Percentiles rank a stretch among this genome's conserved stretches.
Evolutionary conservation across 92 coral and sea anemone species (phyloP).

Genomic region (Virgularia gustaviana): DNA sequence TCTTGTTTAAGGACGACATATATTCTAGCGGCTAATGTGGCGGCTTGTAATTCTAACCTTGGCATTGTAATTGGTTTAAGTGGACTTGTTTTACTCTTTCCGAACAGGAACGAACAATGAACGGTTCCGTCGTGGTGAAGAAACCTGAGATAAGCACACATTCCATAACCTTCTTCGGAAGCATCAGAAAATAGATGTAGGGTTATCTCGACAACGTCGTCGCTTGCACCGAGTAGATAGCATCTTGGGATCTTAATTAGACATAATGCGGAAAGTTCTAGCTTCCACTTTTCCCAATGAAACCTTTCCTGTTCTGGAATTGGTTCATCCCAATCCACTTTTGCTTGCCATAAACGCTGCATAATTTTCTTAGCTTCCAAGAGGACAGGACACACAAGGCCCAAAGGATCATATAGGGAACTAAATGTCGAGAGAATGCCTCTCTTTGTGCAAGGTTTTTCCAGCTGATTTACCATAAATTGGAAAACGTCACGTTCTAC

Average conservation of each 20-base stretch:
- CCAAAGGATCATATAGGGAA: slow-evolving; percentile 46
- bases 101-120: slow-evolving; percentile 41
- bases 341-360: slow-evolving; percentile 46
- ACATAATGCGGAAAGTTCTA: slow-evolving; percentile 24
- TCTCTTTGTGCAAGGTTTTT: slow-evolving; percentile 39
- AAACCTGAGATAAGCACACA: slow-evolving; percentile 42
- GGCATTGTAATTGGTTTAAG: slow-evolving; percentile 48
- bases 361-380: slow-evolving; percentile 53
- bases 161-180: slow-evolving; percentile 48
- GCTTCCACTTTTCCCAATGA: slow-evolving; percentile 45
- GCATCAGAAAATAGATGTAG: slow-evolving; percentile 49
- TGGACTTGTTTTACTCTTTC: slow-evolving; percentile 43
- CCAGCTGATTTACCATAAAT: slow-evolving; percentile 25
- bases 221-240: not conserved
- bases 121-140: slow-evolving; percentile 33
- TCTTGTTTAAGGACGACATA: slow-evolving; percentile 20
- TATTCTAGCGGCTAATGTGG: slow-evolving; percentile 18
- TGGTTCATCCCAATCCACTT: slow-evolving; percentile 46
- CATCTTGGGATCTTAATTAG: slow-evolving; percentile 48
- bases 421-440: slow-evolving; percentile 51
- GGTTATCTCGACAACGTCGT: slow-evolving; percentile 16
- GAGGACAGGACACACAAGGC: slow-evolving; percentile 48
- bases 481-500: slow-evolving; percentile 54
- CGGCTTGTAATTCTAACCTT: slow-evolving; percentile 49
- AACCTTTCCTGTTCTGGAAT: slow-evolving; percentile 15